phyloP scores from a whole-genome alignment of 2,797 vertebrate genomes.

The Megaceryle alcyon region DNA sequence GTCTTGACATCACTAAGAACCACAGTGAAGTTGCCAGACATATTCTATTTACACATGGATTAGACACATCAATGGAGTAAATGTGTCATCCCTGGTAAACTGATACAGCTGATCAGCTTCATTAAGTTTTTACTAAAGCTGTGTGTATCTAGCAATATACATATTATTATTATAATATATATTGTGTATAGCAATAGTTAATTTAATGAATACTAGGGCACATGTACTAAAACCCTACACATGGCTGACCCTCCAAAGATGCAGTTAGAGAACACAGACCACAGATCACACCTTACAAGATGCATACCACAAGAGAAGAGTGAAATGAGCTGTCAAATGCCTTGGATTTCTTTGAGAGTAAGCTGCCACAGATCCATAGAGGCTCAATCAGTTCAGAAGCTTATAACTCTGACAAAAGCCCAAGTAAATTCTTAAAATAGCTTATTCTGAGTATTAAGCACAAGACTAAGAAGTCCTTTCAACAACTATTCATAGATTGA shows the following conservation, averaged over 20 bases:
- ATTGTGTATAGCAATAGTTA: not conserved
- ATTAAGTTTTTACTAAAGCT: not conserved
- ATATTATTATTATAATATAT: too few species aligned
- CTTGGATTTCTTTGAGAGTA: not conserved
- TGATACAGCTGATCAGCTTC: not conserved
- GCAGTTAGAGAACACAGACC: not conserved
- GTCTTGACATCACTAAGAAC: not conserved
- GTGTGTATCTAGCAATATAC: not conserved
- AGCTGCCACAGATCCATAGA: not conserved
- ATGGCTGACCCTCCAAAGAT: not conserved
- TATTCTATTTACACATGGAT: not conserved
- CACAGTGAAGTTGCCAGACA: not conserved
- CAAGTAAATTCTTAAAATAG: conserved; percentile 34
- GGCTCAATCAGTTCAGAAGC: not conserved
- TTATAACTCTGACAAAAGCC: not conserved
- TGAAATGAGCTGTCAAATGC: not conserved
- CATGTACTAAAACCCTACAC: not conserved
- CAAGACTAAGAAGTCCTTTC: not conserved
- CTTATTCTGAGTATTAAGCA: conserved; percentile 8
- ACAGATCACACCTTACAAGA: not conserved
- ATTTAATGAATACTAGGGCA: not conserved
- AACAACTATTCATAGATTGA: not conserved
- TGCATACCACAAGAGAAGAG: not conserved
- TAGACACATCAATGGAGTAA: not conserved
- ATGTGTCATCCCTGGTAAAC: not conserved